Evolutionary conservation across 2,797 vertebrate genomes (phyloP).

Genomic region (Sciaenops ocellatus): DNA sequence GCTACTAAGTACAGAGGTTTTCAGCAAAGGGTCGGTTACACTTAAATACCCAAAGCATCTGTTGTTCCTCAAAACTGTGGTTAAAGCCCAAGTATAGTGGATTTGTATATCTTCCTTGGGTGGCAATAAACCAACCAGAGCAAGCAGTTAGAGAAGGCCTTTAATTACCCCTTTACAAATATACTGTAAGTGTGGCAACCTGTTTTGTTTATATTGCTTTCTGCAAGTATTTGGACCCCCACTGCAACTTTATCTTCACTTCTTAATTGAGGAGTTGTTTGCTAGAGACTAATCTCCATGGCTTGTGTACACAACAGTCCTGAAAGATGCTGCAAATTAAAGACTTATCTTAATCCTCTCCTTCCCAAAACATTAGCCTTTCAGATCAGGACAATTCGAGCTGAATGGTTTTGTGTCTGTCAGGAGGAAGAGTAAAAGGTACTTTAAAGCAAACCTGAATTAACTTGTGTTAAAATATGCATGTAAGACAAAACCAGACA

Average conservation of each 20-base stretch:
- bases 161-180: constrained; percentile 67
- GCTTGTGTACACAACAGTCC: constrained; percentile 73
- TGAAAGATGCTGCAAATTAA: constrained; percentile 77
- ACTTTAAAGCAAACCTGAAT: constrained; percentile 46
- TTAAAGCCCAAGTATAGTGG: constrained; percentile 32
- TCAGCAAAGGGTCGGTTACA: constrained; percentile 39
- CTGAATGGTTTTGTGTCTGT: constrained; percentile 42
- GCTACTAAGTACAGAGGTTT: constrained; percentile 57
- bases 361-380: constrained; percentile 73
- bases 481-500: constrained; percentile 35
- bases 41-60: constrained; percentile 50
- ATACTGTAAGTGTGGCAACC: constrained; percentile 56
- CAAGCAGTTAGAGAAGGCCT: constrained; percentile 39
- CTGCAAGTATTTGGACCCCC: constrained; percentile 56
- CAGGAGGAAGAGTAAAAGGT: constrained; percentile 22
- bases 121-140: constrained; percentile 43
- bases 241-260: constrained; percentile 69
- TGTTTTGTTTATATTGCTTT: constrained; percentile 63
- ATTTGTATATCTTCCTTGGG: constrained; percentile 32
- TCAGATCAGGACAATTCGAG: constrained; percentile 67
- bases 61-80: constrained; percentile 39
- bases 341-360: constrained; percentile 79
- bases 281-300: constrained; percentile 70
- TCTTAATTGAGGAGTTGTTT: constrained; percentile 77
- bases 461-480: constrained; percentile 37